These are phyloP conservation scores for Pectinophora gossypiella DNA, from an alignment of 1,140 invertebrate species.

Conservation along the genomic window DNA sequence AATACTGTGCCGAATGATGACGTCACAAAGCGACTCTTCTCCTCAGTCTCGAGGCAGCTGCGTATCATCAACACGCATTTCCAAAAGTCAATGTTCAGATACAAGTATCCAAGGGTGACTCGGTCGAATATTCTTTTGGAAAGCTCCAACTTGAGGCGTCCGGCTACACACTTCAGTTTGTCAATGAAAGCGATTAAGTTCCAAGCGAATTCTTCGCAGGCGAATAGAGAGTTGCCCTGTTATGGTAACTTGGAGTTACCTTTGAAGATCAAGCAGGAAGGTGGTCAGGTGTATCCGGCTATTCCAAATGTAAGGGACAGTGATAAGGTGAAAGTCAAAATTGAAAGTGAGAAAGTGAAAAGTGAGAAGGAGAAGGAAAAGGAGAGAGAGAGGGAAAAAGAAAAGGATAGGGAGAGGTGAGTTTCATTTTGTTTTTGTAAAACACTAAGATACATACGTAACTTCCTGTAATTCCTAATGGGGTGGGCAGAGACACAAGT, in stretches of 20 bases:
- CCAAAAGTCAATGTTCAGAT: slow-evolving; percentile 55
- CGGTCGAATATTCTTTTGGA: slow-evolving; percentile 61
- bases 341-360: slow-evolving; percentile 44
- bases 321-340: slow-evolving; percentile 43
- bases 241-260: slow-evolving; percentile 70
- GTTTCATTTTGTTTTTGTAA: neutral
- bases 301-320: slow-evolving; percentile 24
- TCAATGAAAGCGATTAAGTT: slow-evolving; percentile 62
- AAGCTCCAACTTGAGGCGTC: slow-evolving; percentile 35
- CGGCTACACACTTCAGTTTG: slow-evolving; percentile 45
- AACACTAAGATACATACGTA: no score
- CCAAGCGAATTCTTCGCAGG: slow-evolving; percentile 43
- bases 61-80: slow-evolving; percentile 64
- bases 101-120: slow-evolving; percentile 67
- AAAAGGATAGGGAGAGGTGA: slow-evolving; percentile 31
- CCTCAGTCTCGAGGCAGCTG: slow-evolving; percentile 64
- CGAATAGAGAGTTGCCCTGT: slow-evolving; percentile 62
- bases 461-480: no score
- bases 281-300: neutral
- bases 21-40: slow-evolving; percentile 51
- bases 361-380: slow-evolving; percentile 45
- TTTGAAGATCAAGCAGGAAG: slow-evolving; percentile 65
- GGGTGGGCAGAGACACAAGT: no score
- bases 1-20: slow-evolving; percentile 49
- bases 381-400: slow-evolving; percentile 41